A percentile compares a stretch with the other conserved stretches of the same genome.
Conservation (phyloP, 37 sponge, comb jelly and placozoan genomes). For the Theonella swinhoei region DNA sequence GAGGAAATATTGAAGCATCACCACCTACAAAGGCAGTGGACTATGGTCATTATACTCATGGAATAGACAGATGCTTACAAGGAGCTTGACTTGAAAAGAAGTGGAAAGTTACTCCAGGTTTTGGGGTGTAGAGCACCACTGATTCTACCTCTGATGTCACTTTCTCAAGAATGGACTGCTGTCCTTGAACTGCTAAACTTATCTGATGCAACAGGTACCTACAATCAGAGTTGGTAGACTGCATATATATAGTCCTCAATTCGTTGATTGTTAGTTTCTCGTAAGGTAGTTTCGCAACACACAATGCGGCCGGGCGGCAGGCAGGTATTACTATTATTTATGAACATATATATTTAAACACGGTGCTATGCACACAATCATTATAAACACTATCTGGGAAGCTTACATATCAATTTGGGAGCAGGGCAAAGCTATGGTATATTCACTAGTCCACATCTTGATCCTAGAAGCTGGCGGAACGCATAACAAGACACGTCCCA, state of each 20-base stretch:
- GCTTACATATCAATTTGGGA: neutral
- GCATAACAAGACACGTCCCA: no score
- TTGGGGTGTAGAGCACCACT: constrained; percentile 29
- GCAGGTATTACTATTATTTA: no score
- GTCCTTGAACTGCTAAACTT: constrained; percentile 2
- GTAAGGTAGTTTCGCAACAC: no score
- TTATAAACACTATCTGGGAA: no score
- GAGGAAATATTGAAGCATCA: constrained; percentile 76
- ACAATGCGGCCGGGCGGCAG: no score
- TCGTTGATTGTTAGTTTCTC: no score
- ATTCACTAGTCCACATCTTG: no score
- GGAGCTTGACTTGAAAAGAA: constrained; percentile 79
- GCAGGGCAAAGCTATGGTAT: neutral
- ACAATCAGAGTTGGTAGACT: neutral
- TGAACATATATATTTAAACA: no score
- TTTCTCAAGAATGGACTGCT: constrained; percentile 20
- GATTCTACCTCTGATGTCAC: neutral
- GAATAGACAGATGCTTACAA: constrained; percentile 68
- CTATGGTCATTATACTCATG: no score
- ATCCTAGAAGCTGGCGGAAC: no score
- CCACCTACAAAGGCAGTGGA: constrained; percentile 59
- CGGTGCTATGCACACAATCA: no score
- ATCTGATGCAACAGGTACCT: constrained; percentile 68
- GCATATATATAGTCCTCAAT: neutral
- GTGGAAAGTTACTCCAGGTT: constrained; percentile 43